phyloP scores from a whole-genome alignment of 2,113 vertebrate genomes.

The Pomatostomus ruficeps region DNA sequence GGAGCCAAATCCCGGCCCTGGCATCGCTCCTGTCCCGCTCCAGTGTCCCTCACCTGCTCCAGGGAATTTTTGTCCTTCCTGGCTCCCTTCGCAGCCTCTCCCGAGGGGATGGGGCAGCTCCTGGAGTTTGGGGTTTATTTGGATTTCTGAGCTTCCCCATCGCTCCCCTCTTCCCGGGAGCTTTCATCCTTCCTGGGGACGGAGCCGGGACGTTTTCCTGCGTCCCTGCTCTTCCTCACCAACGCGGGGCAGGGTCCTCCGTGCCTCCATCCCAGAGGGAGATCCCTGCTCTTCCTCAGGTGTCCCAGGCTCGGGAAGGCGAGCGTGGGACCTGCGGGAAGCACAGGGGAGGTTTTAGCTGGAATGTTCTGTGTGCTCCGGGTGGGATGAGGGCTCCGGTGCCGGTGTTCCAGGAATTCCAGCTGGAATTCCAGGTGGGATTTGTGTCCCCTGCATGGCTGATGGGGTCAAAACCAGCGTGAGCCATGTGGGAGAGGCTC shows the following conservation, averaged over 20 bases:
- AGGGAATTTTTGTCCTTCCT: not conserved
- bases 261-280: accelerated
- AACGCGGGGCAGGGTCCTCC: accelerated
- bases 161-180: not conserved
- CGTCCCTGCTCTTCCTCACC: not conserved
- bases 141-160: not conserved
- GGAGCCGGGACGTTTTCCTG: accelerated
- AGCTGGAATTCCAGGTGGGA: not conserved
- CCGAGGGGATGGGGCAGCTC: not conserved
- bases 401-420: accelerated
- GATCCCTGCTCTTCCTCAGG: not conserved
- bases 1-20: not conserved
- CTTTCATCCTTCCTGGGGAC: accelerated
- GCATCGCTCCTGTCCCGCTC: not conserved
- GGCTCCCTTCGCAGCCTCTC: not conserved
- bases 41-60: not conserved
- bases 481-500: accelerated
- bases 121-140: not conserved
- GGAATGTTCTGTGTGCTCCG: accelerated
- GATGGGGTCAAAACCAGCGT: accelerated
- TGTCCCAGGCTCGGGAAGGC: not conserved
- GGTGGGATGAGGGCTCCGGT: not conserved
- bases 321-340: accelerated
- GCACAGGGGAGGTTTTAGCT: not conserved
- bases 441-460: accelerated